phyloP scores from a whole-genome alignment of 37 sponge, comb jelly and placozoan genomes.

The Axinella damicornis region DNA sequence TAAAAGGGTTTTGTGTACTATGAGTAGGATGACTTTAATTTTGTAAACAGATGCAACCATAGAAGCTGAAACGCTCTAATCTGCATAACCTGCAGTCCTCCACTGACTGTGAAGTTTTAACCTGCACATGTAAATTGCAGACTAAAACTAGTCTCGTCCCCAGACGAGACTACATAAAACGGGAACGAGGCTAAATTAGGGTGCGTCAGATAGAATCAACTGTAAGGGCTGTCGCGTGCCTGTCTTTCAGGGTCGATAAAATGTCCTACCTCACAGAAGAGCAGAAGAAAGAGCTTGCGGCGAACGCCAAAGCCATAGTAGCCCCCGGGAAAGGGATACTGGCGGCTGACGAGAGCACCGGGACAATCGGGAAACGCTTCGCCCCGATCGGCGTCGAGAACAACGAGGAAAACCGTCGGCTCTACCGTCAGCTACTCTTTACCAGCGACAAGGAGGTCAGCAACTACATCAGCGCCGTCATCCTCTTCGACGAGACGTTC shows the following conservation, averaged over 20 bases:
- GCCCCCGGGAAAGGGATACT: slow-evolving; percentile 94
- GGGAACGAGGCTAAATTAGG: too few species aligned
- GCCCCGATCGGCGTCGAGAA: slow-evolving; percentile 90
- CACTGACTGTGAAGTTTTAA: not conserved
- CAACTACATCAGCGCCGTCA: slow-evolving; percentile 90
- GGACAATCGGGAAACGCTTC: slow-evolving; percentile 96
- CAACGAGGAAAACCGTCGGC: slow-evolving; percentile 89
- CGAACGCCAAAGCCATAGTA: slow-evolving; percentile 87
- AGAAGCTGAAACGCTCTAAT: too few species aligned
- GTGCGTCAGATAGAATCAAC: too few species aligned
- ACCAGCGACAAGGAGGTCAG: slow-evolving; percentile 72
- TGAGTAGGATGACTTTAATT: too few species aligned
- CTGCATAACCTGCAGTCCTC: too few species aligned
- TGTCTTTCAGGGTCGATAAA: too few species aligned
- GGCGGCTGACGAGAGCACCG: slow-evolving; percentile 98
- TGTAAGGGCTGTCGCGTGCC: too few species aligned
- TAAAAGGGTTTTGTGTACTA: too few species aligned
- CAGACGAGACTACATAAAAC: too few species aligned
- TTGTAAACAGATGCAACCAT: too few species aligned
- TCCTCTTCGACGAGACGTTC: slow-evolving; percentile 96
- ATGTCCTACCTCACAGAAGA: slow-evolving; percentile 81
- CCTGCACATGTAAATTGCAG: too few species aligned
- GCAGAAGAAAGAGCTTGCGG: slow-evolving; percentile 82
- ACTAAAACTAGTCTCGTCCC: too few species aligned
- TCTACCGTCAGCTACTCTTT: slow-evolving; percentile 96